A percentile compares a stretch with the other conserved stretches of the same genome.
These are phyloP conservation scores for Ceriagrion tenellum DNA, from an alignment of 2,888 invertebrate genomes.

Conservation along the genomic window DNA sequence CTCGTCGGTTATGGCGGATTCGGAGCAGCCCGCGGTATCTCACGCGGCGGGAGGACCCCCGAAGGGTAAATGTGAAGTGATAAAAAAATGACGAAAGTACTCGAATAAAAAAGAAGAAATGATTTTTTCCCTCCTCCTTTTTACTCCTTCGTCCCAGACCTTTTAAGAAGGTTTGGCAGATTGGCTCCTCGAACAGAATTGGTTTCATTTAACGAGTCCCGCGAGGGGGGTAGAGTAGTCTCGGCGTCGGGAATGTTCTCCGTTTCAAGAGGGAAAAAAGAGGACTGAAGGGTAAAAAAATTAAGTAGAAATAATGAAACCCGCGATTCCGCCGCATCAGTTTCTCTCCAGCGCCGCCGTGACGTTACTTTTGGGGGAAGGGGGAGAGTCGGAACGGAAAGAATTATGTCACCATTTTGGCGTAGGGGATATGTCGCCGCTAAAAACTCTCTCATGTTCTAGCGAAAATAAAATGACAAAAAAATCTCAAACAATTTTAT, in stretches of 20 bases:
- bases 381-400: no score
- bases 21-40: no score
- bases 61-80: not conserved
- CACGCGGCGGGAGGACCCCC: not conserved
- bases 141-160: not conserved
- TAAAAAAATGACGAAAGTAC: not conserved
- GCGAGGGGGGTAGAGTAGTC: not conserved
- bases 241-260: not conserved
- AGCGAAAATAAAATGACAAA: no score
- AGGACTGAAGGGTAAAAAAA: not conserved
- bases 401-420: no score
- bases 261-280: not conserved
- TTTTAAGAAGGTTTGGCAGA: not conserved
- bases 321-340: no score
- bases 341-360: no score
- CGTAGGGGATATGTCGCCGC: no score
- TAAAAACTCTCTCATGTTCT: no score
- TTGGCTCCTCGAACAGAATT: not conserved
- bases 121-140: not conserved
- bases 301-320: no score
- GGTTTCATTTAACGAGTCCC: constrained; percentile 10
- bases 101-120: not conserved
- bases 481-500: no score
- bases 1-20: no score
- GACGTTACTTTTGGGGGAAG: no score